Evolutionary conservation across 2,797 vertebrate genomes (phyloP), one percentile per base, ranked within the genome.

Genomic region (Acanthis flammea): DNA sequence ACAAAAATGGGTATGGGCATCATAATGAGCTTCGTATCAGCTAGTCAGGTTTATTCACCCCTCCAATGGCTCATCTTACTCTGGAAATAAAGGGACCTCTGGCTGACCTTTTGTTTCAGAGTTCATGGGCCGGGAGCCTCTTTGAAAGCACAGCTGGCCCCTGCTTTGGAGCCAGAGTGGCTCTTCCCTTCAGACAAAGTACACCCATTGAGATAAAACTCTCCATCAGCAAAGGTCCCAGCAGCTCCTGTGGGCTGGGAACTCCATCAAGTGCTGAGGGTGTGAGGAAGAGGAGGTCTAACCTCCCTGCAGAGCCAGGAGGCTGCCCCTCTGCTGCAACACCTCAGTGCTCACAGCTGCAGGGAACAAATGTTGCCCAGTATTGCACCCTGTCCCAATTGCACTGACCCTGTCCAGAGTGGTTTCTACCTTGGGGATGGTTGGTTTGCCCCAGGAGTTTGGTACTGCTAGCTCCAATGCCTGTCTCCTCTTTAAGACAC

Each of bases 51-150:
- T 94, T 95, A 95, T 94, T 95, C 92, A 89, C 78, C 77, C 89
- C 45, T 57, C 28, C 68, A 82, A 47, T 65, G 94, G 90, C 90
- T 97, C 95, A 91, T 77, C 93, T 97, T 97, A 96, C 97, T 62
- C 71, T 85, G 91, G 87, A 91, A 93, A 96, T 79, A 94, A 88
- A 92, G 71, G 28, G 41, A 75, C 81, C 2, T 2, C 80, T 94
- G 93, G 94, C 88, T 95, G 94, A 96, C 96, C 97, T 94, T 68
- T 24, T 51, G 48, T 57, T 96, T 91, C 90, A 80, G 88, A 91
- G 93, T 95, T 97, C 92, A 85, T 39, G 66, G 50, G 31, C 70
- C 10, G 10, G 48, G 53, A 90, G 55, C 24, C 39, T 87, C 80
- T 95, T 81, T 55, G 62, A 65, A 85, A 91, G 51, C 23, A 19